phyloP scores from a whole-genome alignment of 1,140 invertebrate species.

The Nautilus pompilius region DNA sequence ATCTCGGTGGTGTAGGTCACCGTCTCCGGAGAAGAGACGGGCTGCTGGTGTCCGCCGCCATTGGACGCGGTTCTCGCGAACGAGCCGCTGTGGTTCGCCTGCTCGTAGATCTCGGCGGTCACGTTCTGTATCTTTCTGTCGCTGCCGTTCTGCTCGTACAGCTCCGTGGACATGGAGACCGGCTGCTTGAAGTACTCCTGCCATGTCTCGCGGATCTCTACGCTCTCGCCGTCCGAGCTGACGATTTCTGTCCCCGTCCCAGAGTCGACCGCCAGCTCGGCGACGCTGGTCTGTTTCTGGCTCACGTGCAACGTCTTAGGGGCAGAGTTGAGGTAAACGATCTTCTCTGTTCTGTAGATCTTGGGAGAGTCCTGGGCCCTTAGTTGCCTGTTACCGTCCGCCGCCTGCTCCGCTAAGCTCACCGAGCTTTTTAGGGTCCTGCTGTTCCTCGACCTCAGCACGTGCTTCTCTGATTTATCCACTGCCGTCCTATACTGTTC shows the following conservation, averaged over 20 bases:
- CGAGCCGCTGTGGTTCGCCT: not conserved
- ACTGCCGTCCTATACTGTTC: too few species aligned
- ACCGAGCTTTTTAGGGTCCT: not conserved
- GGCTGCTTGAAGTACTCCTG: not conserved
- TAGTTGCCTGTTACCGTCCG: too few species aligned
- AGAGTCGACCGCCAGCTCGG: constrained; percentile 4
- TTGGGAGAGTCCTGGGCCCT: not conserved
- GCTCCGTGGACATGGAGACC: not conserved
- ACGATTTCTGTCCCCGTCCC: constrained; percentile 10
- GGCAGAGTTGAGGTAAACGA: not conserved
- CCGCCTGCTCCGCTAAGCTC: too few species aligned
- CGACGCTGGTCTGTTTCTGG: not conserved
- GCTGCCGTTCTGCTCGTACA: not conserved
- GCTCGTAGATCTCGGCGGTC: not conserved
- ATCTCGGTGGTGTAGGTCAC: not conserved
- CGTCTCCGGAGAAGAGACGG: too few species aligned
- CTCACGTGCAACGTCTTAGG: too few species aligned
- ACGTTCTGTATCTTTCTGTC: not conserved
- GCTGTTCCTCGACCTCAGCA: not conserved
- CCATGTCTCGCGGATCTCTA: not conserved
- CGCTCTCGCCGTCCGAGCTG: constrained; percentile 1
- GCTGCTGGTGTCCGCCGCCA: not conserved
- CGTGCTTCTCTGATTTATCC: not conserved
- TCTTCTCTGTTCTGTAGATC: not conserved
- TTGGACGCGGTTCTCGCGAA: not conserved